phyloP scores from a whole-genome alignment of 2,888 invertebrate genomes.

The Dendrolimus houi region DNA sequence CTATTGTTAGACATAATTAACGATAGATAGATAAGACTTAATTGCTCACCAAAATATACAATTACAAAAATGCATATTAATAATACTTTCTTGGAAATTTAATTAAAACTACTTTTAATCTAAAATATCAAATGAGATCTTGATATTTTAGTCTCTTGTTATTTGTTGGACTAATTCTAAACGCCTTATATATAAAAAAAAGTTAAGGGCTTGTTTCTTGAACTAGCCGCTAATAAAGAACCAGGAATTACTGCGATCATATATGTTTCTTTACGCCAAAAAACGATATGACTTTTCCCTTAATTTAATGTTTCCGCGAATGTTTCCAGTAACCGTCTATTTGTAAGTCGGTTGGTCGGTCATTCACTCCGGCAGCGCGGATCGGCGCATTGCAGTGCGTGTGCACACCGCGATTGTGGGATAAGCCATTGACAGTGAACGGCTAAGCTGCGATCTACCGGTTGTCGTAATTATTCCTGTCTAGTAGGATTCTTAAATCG shows the following conservation, averaged over 20 bases:
- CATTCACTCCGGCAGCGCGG: conserved; percentile 53
- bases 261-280: background rate
- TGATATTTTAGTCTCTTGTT: no score
- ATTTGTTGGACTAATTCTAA: no score
- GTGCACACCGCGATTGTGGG: conserved; percentile 53
- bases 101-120: no score
- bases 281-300: background rate
- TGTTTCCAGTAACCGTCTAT: conserved; percentile 32
- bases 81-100: no score
- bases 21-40: no score
- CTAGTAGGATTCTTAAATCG: background rate
- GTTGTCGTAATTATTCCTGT: background rate
- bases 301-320: conserved; percentile 7
- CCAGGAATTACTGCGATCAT: background rate
- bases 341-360: conserved; percentile 32
- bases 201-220: no score
- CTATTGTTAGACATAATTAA: no score
- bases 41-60: no score
- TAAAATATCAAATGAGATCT: no score
- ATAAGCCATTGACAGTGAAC: conserved; percentile 46
- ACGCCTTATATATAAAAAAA: no score
- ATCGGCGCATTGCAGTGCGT: conserved; percentile 42
- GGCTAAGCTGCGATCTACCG: conserved; percentile 20
- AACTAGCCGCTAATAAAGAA: no score
- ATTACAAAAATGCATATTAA: no score